Percentiles rank a stretch among this genome's conserved stretches.
Conservation (phyloP, 1,140 invertebrate genomes). For the Sinella curviseta region DNA sequence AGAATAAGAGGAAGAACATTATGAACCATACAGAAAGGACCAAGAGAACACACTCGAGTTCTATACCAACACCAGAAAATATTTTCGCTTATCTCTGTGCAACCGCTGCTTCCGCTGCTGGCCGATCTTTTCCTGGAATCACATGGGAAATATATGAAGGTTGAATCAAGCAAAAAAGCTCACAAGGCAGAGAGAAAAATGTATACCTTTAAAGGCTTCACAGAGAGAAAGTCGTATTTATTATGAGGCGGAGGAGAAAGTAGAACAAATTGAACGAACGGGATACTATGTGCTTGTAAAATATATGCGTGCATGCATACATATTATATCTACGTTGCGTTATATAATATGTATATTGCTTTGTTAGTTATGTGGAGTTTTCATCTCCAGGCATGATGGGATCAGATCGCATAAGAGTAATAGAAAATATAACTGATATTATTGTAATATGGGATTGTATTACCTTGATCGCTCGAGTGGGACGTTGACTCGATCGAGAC, state of each 20-base stretch:
- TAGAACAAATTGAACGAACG: neutral
- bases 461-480: slow-evolving; percentile 41
- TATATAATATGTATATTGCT: too few relatives aligned
- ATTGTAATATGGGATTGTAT: slow-evolving; percentile 8
- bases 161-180: too few relatives aligned
- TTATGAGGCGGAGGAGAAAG: neutral
- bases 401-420: neutral
- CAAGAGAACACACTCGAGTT: too few relatives aligned
- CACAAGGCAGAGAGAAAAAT: neutral
- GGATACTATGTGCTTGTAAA: too few relatives aligned
- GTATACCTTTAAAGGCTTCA: too few relatives aligned
- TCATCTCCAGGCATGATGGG: neutral
- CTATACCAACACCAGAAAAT: too few relatives aligned
- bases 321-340: too few relatives aligned
- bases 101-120: neutral
- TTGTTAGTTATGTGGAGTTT: too few relatives aligned
- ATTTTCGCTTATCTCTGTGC: slow-evolving; percentile 8
- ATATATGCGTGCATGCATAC: too few relatives aligned
- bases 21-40: neutral
- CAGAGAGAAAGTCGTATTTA: too few relatives aligned
- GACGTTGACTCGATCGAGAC: slow-evolving; percentile 38
- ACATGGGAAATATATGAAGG: slow-evolving; percentile 4
- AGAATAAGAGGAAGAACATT: too few relatives aligned
- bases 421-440: neutral
- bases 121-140: neutral